Base-by-base conservation (phyloP, 2,888 invertebrate species). In the Drosophila nr. fundita region DNA sequence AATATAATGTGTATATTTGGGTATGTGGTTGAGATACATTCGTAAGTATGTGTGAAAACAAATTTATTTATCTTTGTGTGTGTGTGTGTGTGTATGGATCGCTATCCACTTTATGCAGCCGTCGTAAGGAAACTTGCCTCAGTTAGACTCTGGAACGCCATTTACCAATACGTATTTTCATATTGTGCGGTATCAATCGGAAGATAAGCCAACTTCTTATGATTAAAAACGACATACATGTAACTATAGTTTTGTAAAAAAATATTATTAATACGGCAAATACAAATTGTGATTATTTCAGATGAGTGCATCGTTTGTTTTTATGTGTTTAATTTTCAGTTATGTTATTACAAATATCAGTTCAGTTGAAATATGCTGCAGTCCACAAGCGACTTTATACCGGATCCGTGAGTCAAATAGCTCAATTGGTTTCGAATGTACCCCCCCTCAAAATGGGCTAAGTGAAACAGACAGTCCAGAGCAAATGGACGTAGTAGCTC, bases 281-380 rank as follows among this genome's bases (percentile, higher is more conserved):
- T 24, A 38, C 21, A 54, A 50, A 59, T 53, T 45, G 55, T 62
- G 53, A 64, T 70, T 54, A 48, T 60, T 59, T 71, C 71, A 40
- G 63, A 83, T 83, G 83, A 59, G 53, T 73, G 50, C 59, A 53
- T 54, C 32, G 59, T 45, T 69, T 7, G 42, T 29, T 50, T 34
- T 84, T 38, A 40, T 64, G 36, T 76, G 38, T 52, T 68, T 87
- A 29, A 54, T 82, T 73, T 68, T 82, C 30, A 60, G 76, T 75
- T 81, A 58, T 65, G 70, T 53, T 45, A 40, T 73, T 67, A 64
- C 54, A 36, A 79, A 73, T 52, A 53, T 53, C 18, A 54, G 32
- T 32, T 32, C 73, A 6, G 53, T 69, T 21, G 49, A 63, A 64
- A 67, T 68, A 40, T 82, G 85, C 30, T 82, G 83, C 42, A 53